Evolutionary conservation across 2,113 vertebrate genomes (phyloP), one percentile per base, ranked within the genome.

Genomic region (Sorex araneus): DNA sequence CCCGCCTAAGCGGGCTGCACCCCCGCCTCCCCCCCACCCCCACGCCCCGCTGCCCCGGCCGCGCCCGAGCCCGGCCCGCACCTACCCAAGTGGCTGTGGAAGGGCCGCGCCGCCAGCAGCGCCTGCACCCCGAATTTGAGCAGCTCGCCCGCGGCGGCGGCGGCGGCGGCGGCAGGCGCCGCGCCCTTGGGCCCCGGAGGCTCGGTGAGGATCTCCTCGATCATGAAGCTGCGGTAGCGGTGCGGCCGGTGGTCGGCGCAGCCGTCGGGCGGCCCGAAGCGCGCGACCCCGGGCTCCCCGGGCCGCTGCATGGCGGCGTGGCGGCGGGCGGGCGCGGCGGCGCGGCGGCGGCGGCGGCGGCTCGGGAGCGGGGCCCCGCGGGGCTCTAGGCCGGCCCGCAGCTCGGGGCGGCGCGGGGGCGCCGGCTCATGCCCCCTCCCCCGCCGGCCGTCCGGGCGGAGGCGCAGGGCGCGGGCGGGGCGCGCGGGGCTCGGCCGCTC

Each of bases 221-320:
- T 99, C 99, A 99, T 99, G 95, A 99, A 99, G 97, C 99, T 99
- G 97, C 99, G 97, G 98, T 99, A 99, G 77, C 99, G 99, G 71
- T 99, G 99, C n/a, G 99, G 98, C 78, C 99, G 98, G 97, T 98
- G 98, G 94, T 99, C 99, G 0, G 97, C 98, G 50, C 98, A 98
- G 34, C 97, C 97, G 64, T 99, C 99, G 54, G 98, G 98, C 12
- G 98, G 98, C 84, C 98, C 98, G 90, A 98, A 99, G 96, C 98
- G 99, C 75, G 86, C 97, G 54, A 98, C 98, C 78, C 98, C 98
- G 78, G 99, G 92, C 78, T 99, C 99, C 97, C 99, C 95, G 27
- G 97, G 99, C 98, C 99, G 98, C 98, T 99, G 99, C 99, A 99
- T 99, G 81, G 94, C 98, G 83, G 89, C 74, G 34, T 18, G 70